phyloP scores from a whole-genome alignment of 2,113 vertebrate genomes.

The Lipophrys pholis region DNA sequence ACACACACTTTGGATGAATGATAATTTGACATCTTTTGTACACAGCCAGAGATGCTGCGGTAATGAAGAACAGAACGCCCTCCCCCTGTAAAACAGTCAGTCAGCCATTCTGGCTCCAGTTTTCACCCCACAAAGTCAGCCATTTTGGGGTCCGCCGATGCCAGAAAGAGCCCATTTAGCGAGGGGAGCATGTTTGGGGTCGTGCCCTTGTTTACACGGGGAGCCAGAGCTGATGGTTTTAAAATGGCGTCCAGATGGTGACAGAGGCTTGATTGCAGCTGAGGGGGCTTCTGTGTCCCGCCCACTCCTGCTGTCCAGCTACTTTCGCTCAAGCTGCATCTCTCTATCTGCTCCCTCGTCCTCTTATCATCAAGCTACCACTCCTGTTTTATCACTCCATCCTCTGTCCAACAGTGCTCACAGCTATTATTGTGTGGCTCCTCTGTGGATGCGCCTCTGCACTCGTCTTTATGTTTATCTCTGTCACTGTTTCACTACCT shows the following conservation, averaged over 20 bases:
- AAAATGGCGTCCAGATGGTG: conserved; percentile 85
- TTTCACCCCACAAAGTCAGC: conserved; percentile 59
- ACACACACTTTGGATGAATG: conserved; percentile 26
- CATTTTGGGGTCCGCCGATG: conserved; percentile 77
- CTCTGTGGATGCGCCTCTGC: conserved; percentile 25
- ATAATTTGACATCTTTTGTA: conserved; percentile 30
- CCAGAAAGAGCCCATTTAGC: conserved; percentile 75
- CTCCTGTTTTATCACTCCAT: conserved; percentile 49
- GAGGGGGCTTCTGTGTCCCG: conserved; percentile 67
- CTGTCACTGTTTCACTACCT: conserved; percentile 22
- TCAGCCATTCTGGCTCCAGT: conserved; percentile 69
- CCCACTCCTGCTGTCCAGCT: conserved; percentile 78
- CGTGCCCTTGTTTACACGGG: conserved; percentile 79
- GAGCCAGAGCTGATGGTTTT: conserved; percentile 82
- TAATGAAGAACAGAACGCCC: conserved; percentile 44
- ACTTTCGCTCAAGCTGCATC: conserved; percentile 61
- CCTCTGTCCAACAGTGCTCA: conserved; percentile 23
- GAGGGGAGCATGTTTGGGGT: conserved; percentile 78
- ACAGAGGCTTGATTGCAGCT: conserved; percentile 77
- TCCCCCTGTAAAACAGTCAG: conserved; percentile 23
- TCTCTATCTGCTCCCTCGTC: conserved; percentile 51
- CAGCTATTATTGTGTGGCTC: conserved; percentile 36
- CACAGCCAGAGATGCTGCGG: conserved; percentile 32
- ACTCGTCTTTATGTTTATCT: conserved; percentile 42
- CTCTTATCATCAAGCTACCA: conserved; percentile 44